Evolutionary conservation across 2,888 invertebrate species (phyloP), one percentile per base, ranked within the genome.

Genomic region (Petrolisthes cinctipes): DNA sequence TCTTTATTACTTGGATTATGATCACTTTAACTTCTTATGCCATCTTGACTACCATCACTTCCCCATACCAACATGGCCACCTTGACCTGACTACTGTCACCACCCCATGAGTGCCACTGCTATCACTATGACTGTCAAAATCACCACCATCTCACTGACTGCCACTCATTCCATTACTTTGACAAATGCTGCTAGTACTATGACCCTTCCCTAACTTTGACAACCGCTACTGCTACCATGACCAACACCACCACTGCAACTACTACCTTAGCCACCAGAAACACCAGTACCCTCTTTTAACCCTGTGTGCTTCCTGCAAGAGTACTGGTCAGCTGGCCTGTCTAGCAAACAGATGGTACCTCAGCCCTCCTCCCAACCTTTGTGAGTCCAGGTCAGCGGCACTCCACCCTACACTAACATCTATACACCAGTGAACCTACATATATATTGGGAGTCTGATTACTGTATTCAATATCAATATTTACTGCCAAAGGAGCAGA

Each of bases 341-440:
- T 9, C 61, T 61, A 61, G 61, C 61, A 53, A n/a, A 37, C 78
- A 17, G 51, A 17, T 53, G 78, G 78, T 17, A 37, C 53, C 78
- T 53, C 53, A 78, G 79, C 79, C 79, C 56, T 56, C 79, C 81
- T 14, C 20, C 57, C 14, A n/a, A n/a, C 23, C 56, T 11, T n/a
- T 81, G 81, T 81, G 23, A 81, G 61, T 81, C 81, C 81, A 61
- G 81, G 81, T 37, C 14, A 53, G 23, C 37, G 61, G 14, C 11
- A 14, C 11, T n/a, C 61, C 61, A 57, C 71, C 71, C 20, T 17
- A 57, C 80, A 80, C 61, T 57, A 57, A 80, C 80, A 57, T 9
- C 7, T 23, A 80, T 23, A 61, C 61, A 71, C 61, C 61, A 61
- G 9, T 61, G 17, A 61, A 53, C 80, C 80, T 53, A 57, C 14